Evolutionary conservation across 1,140 invertebrate genomes (phyloP).

Genomic region (Drosophila persimilis): DNA sequence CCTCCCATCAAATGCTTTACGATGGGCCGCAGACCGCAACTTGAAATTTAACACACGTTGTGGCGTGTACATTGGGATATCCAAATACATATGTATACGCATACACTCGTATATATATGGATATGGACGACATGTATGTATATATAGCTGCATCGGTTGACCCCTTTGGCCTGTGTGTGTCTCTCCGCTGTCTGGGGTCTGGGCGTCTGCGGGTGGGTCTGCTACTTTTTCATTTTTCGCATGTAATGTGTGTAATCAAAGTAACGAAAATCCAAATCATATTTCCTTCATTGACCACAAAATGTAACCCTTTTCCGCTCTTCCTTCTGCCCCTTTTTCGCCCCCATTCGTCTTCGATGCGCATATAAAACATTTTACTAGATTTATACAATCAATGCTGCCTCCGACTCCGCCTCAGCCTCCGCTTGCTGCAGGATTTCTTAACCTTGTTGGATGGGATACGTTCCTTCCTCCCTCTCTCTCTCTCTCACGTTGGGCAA

Average conservation of each 20-base stretch:
- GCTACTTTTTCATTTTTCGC: conserved; percentile 79
- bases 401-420: conserved; percentile 21
- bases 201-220: neutral
- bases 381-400: conserved; percentile 75
- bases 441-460: conserved; percentile 75
- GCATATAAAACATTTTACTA: conserved; percentile 81
- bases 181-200: conserved; percentile 29
- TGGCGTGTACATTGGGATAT: conserved; percentile 12
- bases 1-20: conserved; percentile 78
- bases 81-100: too few relatives aligned
- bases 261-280: conserved; percentile 81
- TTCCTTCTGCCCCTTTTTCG: neutral
- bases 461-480: conserved; percentile 1
- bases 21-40: conserved; percentile 44
- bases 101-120: conserved; percentile 2
- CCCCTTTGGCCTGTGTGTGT: conserved; percentile 33
- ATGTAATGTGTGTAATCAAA: conserved; percentile 82
- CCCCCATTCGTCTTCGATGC: conserved; percentile 40
- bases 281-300: conserved; percentile 81
- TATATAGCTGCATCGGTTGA: conserved; percentile 19
- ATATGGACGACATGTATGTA: neutral
- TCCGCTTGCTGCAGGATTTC: conserved; percentile 32
- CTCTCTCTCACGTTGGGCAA: conserved; percentile 25
- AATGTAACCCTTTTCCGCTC: conserved; percentile 68
- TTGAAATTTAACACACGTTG: conserved; percentile 78